Base-by-base conservation (phyloP, 2,888 invertebrate genomes). In the Dichetophora obliterata region DNA sequence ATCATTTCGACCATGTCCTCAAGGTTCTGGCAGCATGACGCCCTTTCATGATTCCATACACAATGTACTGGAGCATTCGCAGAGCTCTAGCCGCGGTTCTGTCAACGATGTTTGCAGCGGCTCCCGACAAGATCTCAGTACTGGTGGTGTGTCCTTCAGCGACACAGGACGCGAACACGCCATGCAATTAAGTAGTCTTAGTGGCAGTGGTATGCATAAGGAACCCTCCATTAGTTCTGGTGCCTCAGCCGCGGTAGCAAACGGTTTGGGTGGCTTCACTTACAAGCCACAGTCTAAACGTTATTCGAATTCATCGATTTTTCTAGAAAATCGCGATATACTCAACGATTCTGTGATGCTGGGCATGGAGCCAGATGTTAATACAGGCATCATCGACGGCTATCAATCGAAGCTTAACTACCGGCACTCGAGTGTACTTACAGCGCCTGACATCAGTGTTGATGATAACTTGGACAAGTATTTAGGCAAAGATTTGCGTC, bases 11-110 rank as follows among this genome's bases (percentile, higher is more conserved):
- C 90, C 89, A 66, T 89, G 89, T 77, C 88, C 88, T 43, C 89
- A 89, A 79, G 89, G 89, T n/a, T 89, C 89, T 27, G 89, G 89
- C 77, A 89, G 89, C 79, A 89, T 89, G 89, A 89, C 89, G 74
- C 89, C 89, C 74, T 89, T 89, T 81, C 89, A 89, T 77, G 89
- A 89, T 81, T 89, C 89, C 75, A 87, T 89, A 78, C 89, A 89
- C 81, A 89, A 89, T 81, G 89, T 89, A 61, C 85, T 89, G 70
- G 88, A 89, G 82, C 88, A 88, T 75, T 89, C 89, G 57, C 82
- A 83, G 65, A 86, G 86, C 75, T 87, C 88, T 66, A 88, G 88
- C 79, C 87, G 88, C 78, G 88, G 87, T 75, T 89, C 89, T n/a
- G 86, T 86, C 31, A 87, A 86, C 77, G 86, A 87, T 78, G 77